Evolutionary conservation across 2,113 vertebrate species (phyloP).

Genomic region (Enhydra lutris): DNA sequence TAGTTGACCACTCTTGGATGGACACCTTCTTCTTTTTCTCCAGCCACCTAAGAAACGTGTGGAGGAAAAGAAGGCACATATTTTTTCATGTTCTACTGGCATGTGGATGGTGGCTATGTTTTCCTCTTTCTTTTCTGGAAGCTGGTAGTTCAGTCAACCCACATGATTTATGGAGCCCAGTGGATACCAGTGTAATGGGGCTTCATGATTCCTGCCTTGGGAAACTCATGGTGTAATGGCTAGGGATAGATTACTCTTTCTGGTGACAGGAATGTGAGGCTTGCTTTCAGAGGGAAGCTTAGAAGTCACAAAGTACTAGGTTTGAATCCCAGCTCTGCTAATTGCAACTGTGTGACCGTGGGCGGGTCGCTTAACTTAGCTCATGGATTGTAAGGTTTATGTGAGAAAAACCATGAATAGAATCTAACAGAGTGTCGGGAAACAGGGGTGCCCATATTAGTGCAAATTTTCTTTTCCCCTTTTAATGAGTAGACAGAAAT

Average conservation of each 20-base stretch:
- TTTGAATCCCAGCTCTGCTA: not conserved
- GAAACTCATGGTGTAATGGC: not conserved
- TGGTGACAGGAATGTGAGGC: not conserved
- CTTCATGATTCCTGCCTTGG: slow-evolving; percentile 7
- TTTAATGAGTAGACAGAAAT: not conserved
- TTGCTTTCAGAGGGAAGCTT: not conserved
- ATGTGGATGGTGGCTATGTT: not conserved
- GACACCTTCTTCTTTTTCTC: not conserved
- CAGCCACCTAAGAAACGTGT: not conserved
- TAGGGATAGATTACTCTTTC: not conserved
- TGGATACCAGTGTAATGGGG: not conserved
- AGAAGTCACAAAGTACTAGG: not conserved
- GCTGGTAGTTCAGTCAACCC: not conserved
- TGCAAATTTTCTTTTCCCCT: not conserved
- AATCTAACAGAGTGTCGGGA: not conserved
- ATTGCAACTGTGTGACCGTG: not conserved
- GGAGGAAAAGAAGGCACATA: not conserved
- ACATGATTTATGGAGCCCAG: not conserved
- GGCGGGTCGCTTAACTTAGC: not conserved
- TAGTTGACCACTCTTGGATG: not conserved
- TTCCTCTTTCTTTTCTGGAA: not conserved
- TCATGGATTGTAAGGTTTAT: not conserved
- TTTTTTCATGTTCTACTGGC: not conserved
- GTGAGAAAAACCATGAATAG: not conserved
- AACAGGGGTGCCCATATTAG: not conserved